These are phyloP conservation scores for Pogonocherus hispidulus DNA, from an alignment of 2,888 invertebrate genomes.

Conservation along the genomic window DNA sequence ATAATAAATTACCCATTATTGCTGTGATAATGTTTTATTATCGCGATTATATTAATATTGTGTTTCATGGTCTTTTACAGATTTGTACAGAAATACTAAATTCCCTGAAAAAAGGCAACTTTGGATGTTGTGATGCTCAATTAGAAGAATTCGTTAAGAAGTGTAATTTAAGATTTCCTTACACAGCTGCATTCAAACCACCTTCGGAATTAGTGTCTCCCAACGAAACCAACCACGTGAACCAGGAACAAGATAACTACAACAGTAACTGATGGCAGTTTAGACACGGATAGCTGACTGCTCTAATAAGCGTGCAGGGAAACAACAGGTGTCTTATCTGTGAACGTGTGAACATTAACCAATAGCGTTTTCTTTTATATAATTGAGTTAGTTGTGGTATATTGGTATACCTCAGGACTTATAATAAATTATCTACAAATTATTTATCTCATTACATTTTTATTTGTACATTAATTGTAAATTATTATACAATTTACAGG, in stretches of 20 bases:
- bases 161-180: conserved; percentile 83
- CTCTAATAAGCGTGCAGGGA: conserved; percentile 38
- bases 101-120: conserved; percentile 83
- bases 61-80: no score
- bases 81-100: conserved; percentile 86
- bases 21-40: no score
- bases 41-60: no score
- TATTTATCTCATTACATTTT: conserved; percentile 51
- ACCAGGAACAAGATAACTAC: conserved; percentile 61
- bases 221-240: conserved; percentile 59
- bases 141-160: conserved; percentile 79
- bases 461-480: conserved; percentile 49
- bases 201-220: conserved; percentile 59
- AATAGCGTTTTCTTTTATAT: conserved; percentile 46
- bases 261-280: conserved; percentile 63
- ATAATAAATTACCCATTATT: no score
- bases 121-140: conserved; percentile 81
- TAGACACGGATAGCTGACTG: conserved; percentile 29
- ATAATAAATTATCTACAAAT: conserved; percentile 46
- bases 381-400: conserved; percentile 47
- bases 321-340: conserved; percentile 52
- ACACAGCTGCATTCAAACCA: conserved; percentile 81
- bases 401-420: conserved; percentile 51
- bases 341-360: conserved; percentile 47
- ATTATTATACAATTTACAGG: conserved; percentile 41